Conservation (phyloP, 2,888 invertebrate species). For the Gymnocheta viridis region DNA sequence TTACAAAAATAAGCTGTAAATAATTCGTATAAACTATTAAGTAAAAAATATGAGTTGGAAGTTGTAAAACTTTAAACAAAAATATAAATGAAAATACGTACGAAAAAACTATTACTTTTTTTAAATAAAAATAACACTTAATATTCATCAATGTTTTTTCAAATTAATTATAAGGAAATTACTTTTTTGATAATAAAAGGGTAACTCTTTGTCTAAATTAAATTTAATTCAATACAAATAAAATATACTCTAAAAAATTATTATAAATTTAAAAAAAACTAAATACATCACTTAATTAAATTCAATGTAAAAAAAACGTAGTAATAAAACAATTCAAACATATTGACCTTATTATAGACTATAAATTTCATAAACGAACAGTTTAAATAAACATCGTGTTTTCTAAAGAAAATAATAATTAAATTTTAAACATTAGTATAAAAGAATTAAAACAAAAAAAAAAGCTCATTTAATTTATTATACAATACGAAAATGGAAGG, state of each 20-base stretch:
- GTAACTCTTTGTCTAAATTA: slow-evolving; percentile 54
- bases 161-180: slow-evolving; percentile 39
- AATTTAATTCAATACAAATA: slow-evolving; percentile 45
- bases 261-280: slow-evolving; percentile 29
- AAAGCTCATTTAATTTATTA: slow-evolving; percentile 37
- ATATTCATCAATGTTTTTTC: slow-evolving; percentile 55
- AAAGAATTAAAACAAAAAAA: slow-evolving; percentile 34
- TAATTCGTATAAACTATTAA: slow-evolving; percentile 28
- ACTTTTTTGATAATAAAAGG: slow-evolving; percentile 7
- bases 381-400: slow-evolving; percentile 41
- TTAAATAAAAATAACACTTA: slow-evolving; percentile 34
- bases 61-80: slow-evolving; percentile 41
- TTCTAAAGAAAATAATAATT: slow-evolving; percentile 46
- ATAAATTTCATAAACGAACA: slow-evolving; percentile 62
- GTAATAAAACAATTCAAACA: slow-evolving; percentile 50
- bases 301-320: slow-evolving; percentile 53
- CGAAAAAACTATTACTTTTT: slow-evolving; percentile 53
- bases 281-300: slow-evolving; percentile 25
- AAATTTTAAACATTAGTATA: slow-evolving; percentile 58
- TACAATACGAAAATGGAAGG: slow-evolving; percentile 27
- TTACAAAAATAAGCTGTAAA: slow-evolving; percentile 38
- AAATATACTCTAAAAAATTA: slow-evolving; percentile 23
- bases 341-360: slow-evolving; percentile 67
- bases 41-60: slow-evolving; percentile 4
- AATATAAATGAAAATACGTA: slow-evolving; percentile 61